Percentiles rank a stretch among this genome's conserved stretches.
Conservation (phyloP, 53 echinoderm and acorn worm genomes). For the Holothuria leucospilota region DNA sequence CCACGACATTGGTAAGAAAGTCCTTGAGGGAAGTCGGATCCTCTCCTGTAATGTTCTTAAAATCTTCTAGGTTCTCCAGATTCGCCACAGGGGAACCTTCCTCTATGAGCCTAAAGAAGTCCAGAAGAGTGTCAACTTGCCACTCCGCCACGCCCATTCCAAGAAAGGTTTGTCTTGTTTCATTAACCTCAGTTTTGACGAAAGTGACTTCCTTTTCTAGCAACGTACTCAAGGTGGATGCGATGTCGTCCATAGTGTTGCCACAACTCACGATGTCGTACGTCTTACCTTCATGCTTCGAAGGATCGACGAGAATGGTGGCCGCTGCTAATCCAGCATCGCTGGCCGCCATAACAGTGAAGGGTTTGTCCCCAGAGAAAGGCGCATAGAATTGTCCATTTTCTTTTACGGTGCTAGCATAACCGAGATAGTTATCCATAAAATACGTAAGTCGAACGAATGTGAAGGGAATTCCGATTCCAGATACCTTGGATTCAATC, state of each 20-base stretch:
- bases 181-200: background rate
- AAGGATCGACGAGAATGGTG: conserved; percentile 7
- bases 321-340: conserved; percentile 42
- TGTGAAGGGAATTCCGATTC: conserved; percentile 16
- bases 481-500: background rate
- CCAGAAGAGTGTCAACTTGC: conserved; percentile 27
- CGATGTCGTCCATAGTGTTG: background rate
- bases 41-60: conserved; percentile 38
- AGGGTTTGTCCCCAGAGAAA: conserved; percentile 10
- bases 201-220: conserved; percentile 11
- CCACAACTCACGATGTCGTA: conserved; percentile 9
- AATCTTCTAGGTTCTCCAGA: conserved; percentile 29
- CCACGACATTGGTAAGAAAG: too few species aligned
- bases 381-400: background rate
- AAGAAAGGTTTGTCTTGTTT: conserved; percentile 17
- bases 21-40: background rate
- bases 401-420: background rate
- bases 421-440: conserved; percentile 33
- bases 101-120: conserved; percentile 4
- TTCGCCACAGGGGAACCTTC: conserved; percentile 10
- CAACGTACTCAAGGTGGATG: background rate
- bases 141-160: conserved; percentile 25
- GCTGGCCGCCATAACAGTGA: conserved; percentile 1
- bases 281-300: conserved; percentile 43
- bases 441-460: conserved; percentile 37